These are phyloP conservation scores for Osmerus eperlanus DNA, from an alignment of 2,113 vertebrate genomes.

Conservation along the genomic window DNA sequence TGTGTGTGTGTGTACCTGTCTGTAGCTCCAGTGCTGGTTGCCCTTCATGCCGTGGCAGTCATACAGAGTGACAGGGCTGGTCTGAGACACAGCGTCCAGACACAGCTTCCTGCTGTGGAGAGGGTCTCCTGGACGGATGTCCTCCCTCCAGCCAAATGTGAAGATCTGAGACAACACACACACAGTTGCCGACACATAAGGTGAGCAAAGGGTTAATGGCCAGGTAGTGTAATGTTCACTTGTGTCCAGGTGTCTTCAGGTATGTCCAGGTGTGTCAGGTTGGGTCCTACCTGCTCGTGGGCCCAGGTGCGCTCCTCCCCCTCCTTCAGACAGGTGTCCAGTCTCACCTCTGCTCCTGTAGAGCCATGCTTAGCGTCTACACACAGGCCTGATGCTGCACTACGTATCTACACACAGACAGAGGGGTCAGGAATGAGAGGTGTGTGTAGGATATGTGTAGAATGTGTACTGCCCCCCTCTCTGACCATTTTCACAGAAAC, in stretches of 20 bases:
- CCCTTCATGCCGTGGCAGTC: slow-evolving; percentile 90
- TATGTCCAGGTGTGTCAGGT: background rate
- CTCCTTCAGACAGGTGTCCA: slow-evolving; percentile 84
- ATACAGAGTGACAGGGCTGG: slow-evolving; percentile 80
- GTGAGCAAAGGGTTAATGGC: background rate
- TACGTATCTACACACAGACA: slow-evolving; percentile 75
- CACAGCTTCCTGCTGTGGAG: slow-evolving; percentile 88
- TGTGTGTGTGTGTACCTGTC: slow-evolving; percentile 68
- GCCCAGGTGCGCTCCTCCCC: slow-evolving; percentile 87
- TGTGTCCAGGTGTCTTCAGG: no score
- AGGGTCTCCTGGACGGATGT: slow-evolving; percentile 83
- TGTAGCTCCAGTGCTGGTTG: slow-evolving; percentile 86
- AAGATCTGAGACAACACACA: slow-evolving; percentile 71
- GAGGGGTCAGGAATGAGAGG: background rate
- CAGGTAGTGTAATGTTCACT: background rate
- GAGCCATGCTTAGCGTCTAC: slow-evolving; percentile 86
- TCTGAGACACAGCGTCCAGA: slow-evolving; percentile 80
- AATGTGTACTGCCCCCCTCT: no score
- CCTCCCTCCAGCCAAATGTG: slow-evolving; percentile 90
- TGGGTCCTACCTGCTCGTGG: slow-evolving; percentile 79
- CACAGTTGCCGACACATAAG: background rate
- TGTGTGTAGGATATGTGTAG: background rate
- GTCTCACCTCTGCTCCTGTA: slow-evolving; percentile 78
- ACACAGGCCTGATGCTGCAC: slow-evolving; percentile 78
- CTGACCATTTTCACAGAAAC: no score